Percentiles rank a stretch among this genome's conserved stretches.
These are phyloP conservation scores for Atherinosoma microstoma DNA, from an alignment of 2,797 vertebrate genomes.

Conservation along the genomic window DNA sequence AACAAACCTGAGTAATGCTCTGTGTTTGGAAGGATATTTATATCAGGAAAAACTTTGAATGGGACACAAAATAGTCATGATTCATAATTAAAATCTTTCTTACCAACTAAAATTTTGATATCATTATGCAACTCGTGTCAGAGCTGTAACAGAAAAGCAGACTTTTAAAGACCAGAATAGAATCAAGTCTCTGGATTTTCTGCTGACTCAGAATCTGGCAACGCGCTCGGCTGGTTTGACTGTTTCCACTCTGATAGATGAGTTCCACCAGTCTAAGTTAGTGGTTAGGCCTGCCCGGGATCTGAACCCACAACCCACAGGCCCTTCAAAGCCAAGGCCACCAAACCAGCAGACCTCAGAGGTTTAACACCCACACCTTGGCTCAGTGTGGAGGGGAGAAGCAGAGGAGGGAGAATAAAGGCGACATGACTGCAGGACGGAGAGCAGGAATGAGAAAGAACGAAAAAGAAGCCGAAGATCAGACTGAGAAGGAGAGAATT, in stretches of 20 bases:
- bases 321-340: constrained; percentile 77
- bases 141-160: background rate
- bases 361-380: constrained; percentile 76
- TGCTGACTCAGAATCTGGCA: constrained; percentile 69
- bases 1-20: too few species aligned
- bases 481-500: background rate
- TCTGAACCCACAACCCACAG: constrained; percentile 77
- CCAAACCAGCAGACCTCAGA: constrained; percentile 73
- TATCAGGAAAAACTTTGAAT: too few species aligned
- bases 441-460: background rate
- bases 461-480: too few species aligned
- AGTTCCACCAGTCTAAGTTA: constrained; percentile 63
- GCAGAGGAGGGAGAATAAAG: background rate
- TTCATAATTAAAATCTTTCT: too few species aligned
- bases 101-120: too few species aligned
- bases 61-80: too few species aligned
- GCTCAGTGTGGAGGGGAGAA: constrained; percentile 33
- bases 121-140: too few species aligned
- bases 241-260: constrained; percentile 64
- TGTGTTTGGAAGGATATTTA: too few species aligned
- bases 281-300: constrained; percentile 68
- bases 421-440: background rate
- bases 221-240: constrained; percentile 52
- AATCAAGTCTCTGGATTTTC: constrained; percentile 45
- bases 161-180: constrained; percentile 16